phyloP scores from a whole-genome alignment of 2,888 invertebrate species.

The Phorcus lineatus region DNA sequence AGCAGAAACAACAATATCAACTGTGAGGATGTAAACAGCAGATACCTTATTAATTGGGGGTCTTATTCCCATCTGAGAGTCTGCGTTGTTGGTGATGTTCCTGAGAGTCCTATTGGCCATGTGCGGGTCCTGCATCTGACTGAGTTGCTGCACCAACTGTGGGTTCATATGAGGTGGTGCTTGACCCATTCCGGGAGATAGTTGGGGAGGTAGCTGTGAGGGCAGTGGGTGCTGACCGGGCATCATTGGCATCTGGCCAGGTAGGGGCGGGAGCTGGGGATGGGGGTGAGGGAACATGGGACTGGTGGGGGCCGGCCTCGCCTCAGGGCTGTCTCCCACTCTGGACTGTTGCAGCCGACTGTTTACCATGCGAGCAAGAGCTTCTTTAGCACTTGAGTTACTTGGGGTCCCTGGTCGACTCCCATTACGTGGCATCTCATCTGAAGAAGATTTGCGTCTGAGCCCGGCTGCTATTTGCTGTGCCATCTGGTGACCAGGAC shows the following conservation, averaged over 20 bases:
- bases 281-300: slow-evolving; percentile 29
- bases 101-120: slow-evolving; percentile 75
- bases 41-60: slow-evolving; percentile 26
- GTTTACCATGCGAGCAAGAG: slow-evolving; percentile 91
- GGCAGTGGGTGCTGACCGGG: slow-evolving; percentile 12
- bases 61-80: slow-evolving; percentile 18
- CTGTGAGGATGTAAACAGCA: background rate
- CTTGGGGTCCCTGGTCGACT: slow-evolving; percentile 58
- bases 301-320: slow-evolving; percentile 31
- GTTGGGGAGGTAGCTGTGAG: slow-evolving; percentile 21
- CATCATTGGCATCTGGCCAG: background rate
- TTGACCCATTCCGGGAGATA: background rate
- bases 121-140: slow-evolving; percentile 29
- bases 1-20: no score
- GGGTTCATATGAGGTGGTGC: background rate
- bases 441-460: slow-evolving; percentile 37
- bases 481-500: slow-evolving; percentile 26
- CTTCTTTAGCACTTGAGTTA: slow-evolving; percentile 82
- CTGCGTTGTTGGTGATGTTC: slow-evolving; percentile 78
- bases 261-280: background rate
- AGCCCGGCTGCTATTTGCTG: slow-evolving; percentile 22
- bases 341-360: slow-evolving; percentile 61
- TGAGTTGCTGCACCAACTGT: slow-evolving; percentile 29
- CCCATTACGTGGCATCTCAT: slow-evolving; percentile 27
- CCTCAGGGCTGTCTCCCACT: slow-evolving; percentile 31